Conservation (phyloP, 2,888 invertebrate genomes). For the Pollenia labialis region DNA sequence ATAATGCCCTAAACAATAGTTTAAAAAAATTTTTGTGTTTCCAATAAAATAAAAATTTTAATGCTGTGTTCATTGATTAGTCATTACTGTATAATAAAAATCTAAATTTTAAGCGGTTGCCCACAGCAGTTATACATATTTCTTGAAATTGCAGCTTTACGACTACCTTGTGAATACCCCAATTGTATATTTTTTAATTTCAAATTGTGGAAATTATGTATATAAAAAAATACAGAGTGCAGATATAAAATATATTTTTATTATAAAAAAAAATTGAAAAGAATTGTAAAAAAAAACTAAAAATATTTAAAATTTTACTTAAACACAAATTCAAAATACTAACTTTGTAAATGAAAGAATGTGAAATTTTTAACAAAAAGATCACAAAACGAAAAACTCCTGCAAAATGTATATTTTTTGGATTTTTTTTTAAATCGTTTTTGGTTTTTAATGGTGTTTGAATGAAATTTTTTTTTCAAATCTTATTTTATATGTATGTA, state of each 20-base stretch:
- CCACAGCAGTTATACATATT: no score
- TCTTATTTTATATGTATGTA: not conserved
- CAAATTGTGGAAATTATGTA: constrained; percentile 59
- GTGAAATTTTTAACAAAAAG: constrained; percentile 19
- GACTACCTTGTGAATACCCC: no score
- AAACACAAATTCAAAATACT: constrained; percentile 61
- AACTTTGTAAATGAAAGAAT: constrained; percentile 16
- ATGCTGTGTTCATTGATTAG: no score
- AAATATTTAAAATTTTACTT: constrained; percentile 78
- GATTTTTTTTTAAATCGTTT: constrained; percentile 15
- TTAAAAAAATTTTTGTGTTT: no score
- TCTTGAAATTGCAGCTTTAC: no score
- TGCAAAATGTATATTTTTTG: constrained; percentile 15
- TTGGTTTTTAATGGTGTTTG: constrained; percentile 9
- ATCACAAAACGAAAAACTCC: constrained; percentile 33
- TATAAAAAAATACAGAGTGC: constrained; percentile 52
- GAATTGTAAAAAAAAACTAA: constrained; percentile 35
- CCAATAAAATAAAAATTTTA: no score
- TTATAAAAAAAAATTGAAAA: constrained; percentile 51
- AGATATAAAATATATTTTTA: constrained; percentile 69
- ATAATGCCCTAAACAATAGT: no score
- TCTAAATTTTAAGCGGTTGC: no score
- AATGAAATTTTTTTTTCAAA: not conserved
- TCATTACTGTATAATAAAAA: no score
- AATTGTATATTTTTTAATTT: constrained; percentile 60